Percentiles rank a stretch among this genome's conserved stretches.
These are phyloP conservation scores for Loris lydekkerianus DNA, from an alignment of 2,797 vertebrate species.

Conservation along the genomic window DNA sequence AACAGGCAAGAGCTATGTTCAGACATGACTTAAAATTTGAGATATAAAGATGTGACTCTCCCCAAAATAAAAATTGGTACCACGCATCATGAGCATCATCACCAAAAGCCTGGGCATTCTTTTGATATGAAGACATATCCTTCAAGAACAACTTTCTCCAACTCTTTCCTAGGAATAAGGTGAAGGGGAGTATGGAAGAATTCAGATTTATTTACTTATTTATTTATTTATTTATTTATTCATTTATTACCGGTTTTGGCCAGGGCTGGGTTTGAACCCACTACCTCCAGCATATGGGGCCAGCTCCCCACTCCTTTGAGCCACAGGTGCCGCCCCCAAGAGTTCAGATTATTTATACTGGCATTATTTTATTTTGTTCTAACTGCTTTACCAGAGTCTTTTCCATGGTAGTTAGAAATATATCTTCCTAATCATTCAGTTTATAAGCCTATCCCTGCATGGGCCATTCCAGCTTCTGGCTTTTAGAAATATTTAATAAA, in stretches of 20 bases:
- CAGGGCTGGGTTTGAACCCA: too few relatives aligned
- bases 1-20: background rate
- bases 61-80: background rate
- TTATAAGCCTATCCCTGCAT: background rate
- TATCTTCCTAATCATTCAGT: background rate
- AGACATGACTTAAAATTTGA: background rate
- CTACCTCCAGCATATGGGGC: too few relatives aligned
- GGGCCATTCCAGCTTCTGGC: background rate
- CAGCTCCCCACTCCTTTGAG: too few relatives aligned
- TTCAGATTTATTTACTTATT: too few relatives aligned
- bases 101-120: background rate
- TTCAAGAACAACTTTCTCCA: background rate
- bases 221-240: too few relatives aligned
- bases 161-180: background rate
- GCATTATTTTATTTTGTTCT: background rate
- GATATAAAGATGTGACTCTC: background rate
- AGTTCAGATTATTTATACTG: background rate
- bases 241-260: too few relatives aligned
- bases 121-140: background rate
- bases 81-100: too few relatives aligned
- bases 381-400: background rate
- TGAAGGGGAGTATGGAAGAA: background rate
- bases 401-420: background rate
- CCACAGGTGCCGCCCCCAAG: too few relatives aligned
- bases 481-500: constrained; percentile 53